A percentile compares a stretch with the other conserved stretches of the same genome.
phyloP scores from a whole-genome alignment of 23 tunicate genomes.

The Ascidia mentula region DNA sequence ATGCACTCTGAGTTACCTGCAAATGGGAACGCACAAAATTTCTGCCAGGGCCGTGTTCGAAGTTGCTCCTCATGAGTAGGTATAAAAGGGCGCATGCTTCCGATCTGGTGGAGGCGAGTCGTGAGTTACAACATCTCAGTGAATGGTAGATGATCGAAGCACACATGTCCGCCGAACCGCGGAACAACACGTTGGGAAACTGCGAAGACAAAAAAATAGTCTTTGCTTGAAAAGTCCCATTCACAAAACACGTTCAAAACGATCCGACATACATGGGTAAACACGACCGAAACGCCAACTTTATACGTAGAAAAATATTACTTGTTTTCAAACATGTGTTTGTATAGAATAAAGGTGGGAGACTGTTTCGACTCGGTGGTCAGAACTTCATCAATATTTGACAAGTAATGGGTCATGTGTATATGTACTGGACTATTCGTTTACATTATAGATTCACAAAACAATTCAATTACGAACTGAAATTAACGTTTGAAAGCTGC shows the following conservation, averaged over 20 bases:
- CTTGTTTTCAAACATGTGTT: neutral
- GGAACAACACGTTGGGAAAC: slow-evolving; percentile 84
- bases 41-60: slow-evolving; percentile 26
- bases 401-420: no score
- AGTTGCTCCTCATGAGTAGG: slow-evolving; percentile 82
- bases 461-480: no score
- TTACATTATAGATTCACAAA: no score
- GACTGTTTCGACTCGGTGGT: no score
- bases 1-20: slow-evolving; percentile 73
- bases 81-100: slow-evolving; percentile 91
- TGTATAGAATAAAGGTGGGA: no score
- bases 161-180: slow-evolving; percentile 82
- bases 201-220: slow-evolving; percentile 15
- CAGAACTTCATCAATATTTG: no score
- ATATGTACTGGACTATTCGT: no score
- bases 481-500: no score
- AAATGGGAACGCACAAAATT: slow-evolving; percentile 83
- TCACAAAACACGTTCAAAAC: no score
- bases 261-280: neutral
- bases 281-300: neutral
- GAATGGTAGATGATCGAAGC: slow-evolving; percentile 80
- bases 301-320: neutral
- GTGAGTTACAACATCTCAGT: slow-evolving; percentile 77
- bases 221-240: neutral
- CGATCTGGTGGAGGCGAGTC: slow-evolving; percentile 57